Percentiles rank a stretch among this genome's conserved stretches.
phyloP scores from a whole-genome alignment of 2,797 vertebrate genomes.

The Acridotheres tristis region DNA sequence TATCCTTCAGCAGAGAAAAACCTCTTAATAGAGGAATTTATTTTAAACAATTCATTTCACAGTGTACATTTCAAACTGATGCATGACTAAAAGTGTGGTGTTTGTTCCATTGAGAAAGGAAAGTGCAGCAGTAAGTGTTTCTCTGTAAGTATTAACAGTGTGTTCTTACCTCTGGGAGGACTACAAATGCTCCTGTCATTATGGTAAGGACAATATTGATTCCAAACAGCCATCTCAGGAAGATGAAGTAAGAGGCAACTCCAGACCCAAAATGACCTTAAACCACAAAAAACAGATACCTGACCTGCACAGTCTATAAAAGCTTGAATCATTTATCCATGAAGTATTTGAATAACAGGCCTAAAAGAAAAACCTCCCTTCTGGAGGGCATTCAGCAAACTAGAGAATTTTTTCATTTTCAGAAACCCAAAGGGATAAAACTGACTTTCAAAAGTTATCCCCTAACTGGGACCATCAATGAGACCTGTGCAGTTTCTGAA shows the following conservation, averaged over 20 bases:
- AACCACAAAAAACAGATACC: background rate
- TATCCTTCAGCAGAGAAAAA: background rate
- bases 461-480: background rate
- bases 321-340: background rate
- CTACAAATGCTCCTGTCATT: constrained; percentile 95
- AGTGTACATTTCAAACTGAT: background rate
- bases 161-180: constrained; percentile 91
- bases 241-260: constrained; percentile 98
- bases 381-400: background rate
- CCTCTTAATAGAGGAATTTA: background rate
- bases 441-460: background rate
- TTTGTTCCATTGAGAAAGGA: background rate
- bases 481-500: background rate
- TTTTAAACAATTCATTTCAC: constrained; percentile 18
- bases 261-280: constrained; percentile 98
- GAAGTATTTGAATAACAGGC: background rate
- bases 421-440: background rate
- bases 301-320: background rate
- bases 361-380: background rate
- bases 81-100: background rate
- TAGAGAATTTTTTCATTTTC: background rate
- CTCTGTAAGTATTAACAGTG: background rate
- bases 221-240: constrained; percentile 96
- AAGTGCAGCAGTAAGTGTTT: background rate
- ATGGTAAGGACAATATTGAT: constrained; percentile 94